Evolutionary conservation across 2,797 vertebrate species (phyloP).

Genomic region (Danio jaintianensis): DNA sequence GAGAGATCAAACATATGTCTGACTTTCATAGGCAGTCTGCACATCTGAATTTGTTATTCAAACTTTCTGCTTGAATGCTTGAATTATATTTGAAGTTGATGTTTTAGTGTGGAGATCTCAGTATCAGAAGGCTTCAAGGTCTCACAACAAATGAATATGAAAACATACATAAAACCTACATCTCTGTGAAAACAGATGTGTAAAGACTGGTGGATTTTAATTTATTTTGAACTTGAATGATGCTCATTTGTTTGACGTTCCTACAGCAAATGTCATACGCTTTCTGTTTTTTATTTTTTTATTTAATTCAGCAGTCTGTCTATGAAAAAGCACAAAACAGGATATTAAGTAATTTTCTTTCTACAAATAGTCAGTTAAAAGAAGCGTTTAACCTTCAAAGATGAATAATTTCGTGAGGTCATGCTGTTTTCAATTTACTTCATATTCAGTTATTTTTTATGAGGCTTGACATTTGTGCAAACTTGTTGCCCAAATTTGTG

Average conservation of each 20-base stretch:
- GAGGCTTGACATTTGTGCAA: not conserved
- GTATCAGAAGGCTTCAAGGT: conserved; percentile 1
- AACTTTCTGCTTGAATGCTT: not conserved
- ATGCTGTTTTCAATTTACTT: not conserved
- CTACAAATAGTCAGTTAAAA: not conserved
- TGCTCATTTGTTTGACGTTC: not conserved
- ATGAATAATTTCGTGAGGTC: not conserved
- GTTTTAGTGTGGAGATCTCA: conserved; percentile 14
- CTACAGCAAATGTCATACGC: not conserved
- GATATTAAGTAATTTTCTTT: too few relatives aligned
- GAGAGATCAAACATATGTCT: not conserved
- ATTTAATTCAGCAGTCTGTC: not conserved
- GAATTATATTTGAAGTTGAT: not conserved
- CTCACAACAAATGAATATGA: conserved; percentile 14
- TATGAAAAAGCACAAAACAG: not conserved
- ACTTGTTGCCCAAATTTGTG: not conserved
- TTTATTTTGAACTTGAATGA: not conserved
- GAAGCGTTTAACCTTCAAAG: not conserved
- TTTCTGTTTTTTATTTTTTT: not conserved
- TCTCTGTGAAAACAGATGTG: not conserved
- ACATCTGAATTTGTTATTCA: conserved; percentile 21
- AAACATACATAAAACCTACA: not conserved
- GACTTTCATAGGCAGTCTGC: not conserved
- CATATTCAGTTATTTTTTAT: not conserved
- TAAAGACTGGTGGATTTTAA: not conserved